A percentile compares a stretch with the other conserved stretches of the same genome.
Evolutionary conservation across 35 echinoderm and acorn worm species (phyloP).

Genomic region (Amphiura filiformis): DNA sequence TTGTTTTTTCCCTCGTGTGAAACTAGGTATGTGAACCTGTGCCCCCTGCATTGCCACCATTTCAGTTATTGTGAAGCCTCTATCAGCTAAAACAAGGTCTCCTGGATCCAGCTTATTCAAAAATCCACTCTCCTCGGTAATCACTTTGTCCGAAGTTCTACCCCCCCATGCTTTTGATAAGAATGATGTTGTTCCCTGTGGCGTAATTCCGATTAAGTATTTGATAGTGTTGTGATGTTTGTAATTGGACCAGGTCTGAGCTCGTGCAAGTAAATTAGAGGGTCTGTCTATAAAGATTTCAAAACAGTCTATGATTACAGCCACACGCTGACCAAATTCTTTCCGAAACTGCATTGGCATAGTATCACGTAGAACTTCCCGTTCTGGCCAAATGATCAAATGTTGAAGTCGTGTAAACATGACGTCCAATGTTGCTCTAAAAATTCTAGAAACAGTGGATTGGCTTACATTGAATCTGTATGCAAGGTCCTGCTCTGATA

Average conservation of each 20-base stretch:
- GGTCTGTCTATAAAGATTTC: constrained; percentile 61
- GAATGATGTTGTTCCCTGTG: constrained; percentile 16
- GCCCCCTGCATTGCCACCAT: constrained; percentile 12
- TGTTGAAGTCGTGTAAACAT: constrained; percentile 16
- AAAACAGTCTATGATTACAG: constrained; percentile 58
- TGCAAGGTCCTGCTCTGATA: constrained; percentile 29
- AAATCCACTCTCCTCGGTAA: constrained; percentile 4
- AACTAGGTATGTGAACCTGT: not conserved
- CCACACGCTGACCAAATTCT: constrained; percentile 33
- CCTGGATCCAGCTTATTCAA: constrained; percentile 13
- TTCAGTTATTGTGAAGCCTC: constrained; percentile 34
- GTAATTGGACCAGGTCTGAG: constrained; percentile 45
- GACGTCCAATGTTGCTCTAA: constrained; percentile 19
- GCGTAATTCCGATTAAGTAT: constrained; percentile 40
- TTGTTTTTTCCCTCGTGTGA: constrained; percentile 43
- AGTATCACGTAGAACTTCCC: constrained; percentile 21
- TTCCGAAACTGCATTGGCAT: constrained; percentile 49
- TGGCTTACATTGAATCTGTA: constrained; percentile 37
- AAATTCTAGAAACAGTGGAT: constrained; percentile 42
- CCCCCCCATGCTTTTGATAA: constrained; percentile 37
- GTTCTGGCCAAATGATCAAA: constrained; percentile 50
- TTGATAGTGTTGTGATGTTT: constrained; percentile 72
- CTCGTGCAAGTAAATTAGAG: constrained; percentile 36
- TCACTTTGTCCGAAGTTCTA: not conserved
- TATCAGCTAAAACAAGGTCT: constrained; percentile 25